phyloP scores from a whole-genome alignment of 2,888 invertebrate species.

The Argynnis bischoffii region DNA sequence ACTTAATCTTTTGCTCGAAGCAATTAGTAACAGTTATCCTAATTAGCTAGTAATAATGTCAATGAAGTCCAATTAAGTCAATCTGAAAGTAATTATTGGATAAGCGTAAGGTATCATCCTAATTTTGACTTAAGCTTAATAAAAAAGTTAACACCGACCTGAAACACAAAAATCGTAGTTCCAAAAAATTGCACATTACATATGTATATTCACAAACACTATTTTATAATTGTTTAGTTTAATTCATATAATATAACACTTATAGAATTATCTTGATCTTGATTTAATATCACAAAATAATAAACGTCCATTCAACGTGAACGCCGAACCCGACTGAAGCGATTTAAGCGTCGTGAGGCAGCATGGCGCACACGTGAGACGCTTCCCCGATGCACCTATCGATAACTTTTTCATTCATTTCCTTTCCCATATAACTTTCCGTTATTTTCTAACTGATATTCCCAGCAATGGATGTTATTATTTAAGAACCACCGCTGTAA shows the following conservation, averaged over 20 bases:
- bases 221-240: neutral
- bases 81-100: neutral
- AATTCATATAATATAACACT: neutral
- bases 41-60: neutral
- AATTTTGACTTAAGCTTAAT: neutral
- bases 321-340: slow-evolving; percentile 61
- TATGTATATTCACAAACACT: slow-evolving; percentile 8
- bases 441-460: slow-evolving; percentile 38
- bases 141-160: slow-evolving; percentile 10
- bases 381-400: slow-evolving; percentile 44
- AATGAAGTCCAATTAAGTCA: neutral
- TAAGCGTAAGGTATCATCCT: neutral
- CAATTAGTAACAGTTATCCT: neutral
- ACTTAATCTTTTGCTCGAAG: slow-evolving; percentile 12
- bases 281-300: slow-evolving; percentile 22
- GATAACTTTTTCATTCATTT: slow-evolving; percentile 52
- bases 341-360: slow-evolving; percentile 63
- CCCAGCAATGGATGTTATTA: slow-evolving; percentile 30
- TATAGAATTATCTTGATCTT: neutral
- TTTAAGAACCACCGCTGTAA: neutral
- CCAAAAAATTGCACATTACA: neutral
- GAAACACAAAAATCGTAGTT: neutral
- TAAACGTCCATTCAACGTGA: slow-evolving; percentile 57
- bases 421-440: slow-evolving; percentile 41
- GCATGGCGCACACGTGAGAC: slow-evolving; percentile 41